A percentile compares a stretch with the other conserved stretches of the same genome.
These are phyloP conservation scores for Ormyrus rosae DNA, from an alignment of 2,888 invertebrate species.

Conservation along the genomic window DNA sequence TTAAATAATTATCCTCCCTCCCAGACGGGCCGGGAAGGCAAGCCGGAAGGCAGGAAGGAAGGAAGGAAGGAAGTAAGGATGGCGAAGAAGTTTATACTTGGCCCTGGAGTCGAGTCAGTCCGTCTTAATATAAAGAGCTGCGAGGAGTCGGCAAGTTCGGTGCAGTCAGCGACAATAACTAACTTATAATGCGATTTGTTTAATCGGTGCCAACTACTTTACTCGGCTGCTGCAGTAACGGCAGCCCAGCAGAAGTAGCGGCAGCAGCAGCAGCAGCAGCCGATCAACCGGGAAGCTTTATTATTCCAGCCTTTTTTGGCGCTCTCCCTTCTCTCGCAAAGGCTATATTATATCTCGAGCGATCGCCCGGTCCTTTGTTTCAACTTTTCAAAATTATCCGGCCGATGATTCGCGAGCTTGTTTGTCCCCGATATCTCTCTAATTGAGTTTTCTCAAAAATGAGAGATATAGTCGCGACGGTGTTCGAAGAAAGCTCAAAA, in stretches of 20 bases:
- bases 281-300: neutral
- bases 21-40: no score
- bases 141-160: conserved; percentile 70
- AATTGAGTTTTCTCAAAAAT: no score
- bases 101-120: conserved; percentile 69
- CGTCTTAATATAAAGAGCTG: conserved; percentile 72
- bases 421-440: conserved; percentile 2
- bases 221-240: neutral
- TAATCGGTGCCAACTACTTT: conserved; percentile 75
- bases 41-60: no score
- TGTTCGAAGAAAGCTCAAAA: no score
- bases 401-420: neutral
- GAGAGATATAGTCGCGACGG: no score
- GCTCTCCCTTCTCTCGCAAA: neutral
- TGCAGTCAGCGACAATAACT: conserved; percentile 68
- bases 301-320: neutral
- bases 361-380: neutral
- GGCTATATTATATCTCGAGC: neutral
- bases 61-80: no score
- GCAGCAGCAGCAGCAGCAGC: neutral
- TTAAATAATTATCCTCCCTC: conserved; percentile 71
- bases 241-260: neutral
- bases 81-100: conserved; percentile 70
- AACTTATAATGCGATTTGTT: conserved; percentile 76
- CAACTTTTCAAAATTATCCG: conserved; percentile 22